Evolutionary conservation across 2,797 vertebrate species (phyloP), one percentile per base, ranked within the genome.

Genomic region (Australoheros facetus): DNA sequence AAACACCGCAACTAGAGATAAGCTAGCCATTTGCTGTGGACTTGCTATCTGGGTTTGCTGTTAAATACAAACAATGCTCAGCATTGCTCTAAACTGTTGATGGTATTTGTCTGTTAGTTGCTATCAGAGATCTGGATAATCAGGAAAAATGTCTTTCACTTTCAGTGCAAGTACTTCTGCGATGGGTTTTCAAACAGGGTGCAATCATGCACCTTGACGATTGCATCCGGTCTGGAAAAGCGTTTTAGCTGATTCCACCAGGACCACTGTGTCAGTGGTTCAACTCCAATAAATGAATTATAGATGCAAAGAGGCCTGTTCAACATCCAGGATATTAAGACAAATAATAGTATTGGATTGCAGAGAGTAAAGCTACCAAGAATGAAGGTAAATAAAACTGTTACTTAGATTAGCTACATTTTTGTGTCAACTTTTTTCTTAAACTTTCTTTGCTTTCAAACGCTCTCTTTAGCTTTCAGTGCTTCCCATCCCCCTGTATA

Each of bases 1-100:
- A 79, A 88, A 91, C 86, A 79, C 8, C 90, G 89, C 93, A 94
- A 90, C 91, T 93, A 91, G 85, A 84, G 90, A 89, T 89, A 84
- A 89, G 85, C 85, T 57, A 26, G 74, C 71, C 80, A 79, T 90
- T 88, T 82, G 83, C 73, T 12, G 23, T 34, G 39, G 75, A 78
- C 60, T 70, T 30, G 3, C 79, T 78, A 78, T 71, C 62, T 8
- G 76, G 62, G 54, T 71, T 57, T 62, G 70, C 62, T 72, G 57
- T 76, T 55, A 72, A 69, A 60, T 62, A 3, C 45, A 58, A 78
- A 79, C 59, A 72, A 64, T 79, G 60, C 57, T 75, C 60, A 37
- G 45, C 32, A n/a, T 56, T 28, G 21, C 17, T 26, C 55, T 55
- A 21, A 69, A 79, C 11, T 55, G 53, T 32, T 64, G n/a, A 66